Base-by-base conservation (phyloP, 2,113 vertebrate genomes). In the Oreochromis tanganicae region DNA sequence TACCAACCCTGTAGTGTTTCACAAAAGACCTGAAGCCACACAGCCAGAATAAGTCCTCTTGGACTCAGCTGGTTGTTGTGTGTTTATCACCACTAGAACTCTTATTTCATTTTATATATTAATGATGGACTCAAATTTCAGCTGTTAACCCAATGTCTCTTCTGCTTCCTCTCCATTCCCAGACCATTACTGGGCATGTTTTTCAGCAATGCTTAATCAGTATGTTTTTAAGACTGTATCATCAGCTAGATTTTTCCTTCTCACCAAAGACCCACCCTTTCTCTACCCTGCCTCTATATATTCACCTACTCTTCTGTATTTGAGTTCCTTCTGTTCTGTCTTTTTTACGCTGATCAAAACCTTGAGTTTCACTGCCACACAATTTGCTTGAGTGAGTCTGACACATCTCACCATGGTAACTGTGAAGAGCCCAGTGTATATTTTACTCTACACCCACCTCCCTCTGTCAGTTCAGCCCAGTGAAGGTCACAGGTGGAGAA, bases 401-500 rank as follows among this genome's bases (percentile, higher is more conserved):
- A 88, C 85, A 91, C 55, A 85, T 89, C 50, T 87, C 68, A 82
- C 80, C 82, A 85, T 87, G 56, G 86, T 50, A 90, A 94, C 90
- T 38, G 38, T 55, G 46, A 50, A 84, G 55, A 86, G 46, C 83
- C 29, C 50, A 7, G 14, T 43, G 34, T 84, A 68, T 57, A 83
- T 81, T 87, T 78, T 88, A 81, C 61, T 32, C 82, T 87, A 38
- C 80, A 89, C 27, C 56, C 81, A 81, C 41, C 9, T 6, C 81
- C 57, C 73, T 78, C 38, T 3, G 4, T 84, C 80, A 87, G 88
- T 79, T 90, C 34, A 52, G 36, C 85, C 34, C 29, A 63, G 63
- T 93, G 88, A 94, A 93, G 91, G 94, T 92, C 93, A 93, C 83
- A 91, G 79, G 90, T 88, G 85, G 41, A 82, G 86, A 32, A 36